Percentiles rank a stretch among this genome's conserved stretches.
phyloP scores from a whole-genome alignment of 2,888 invertebrate species.

The Aricia artaxerxes region DNA sequence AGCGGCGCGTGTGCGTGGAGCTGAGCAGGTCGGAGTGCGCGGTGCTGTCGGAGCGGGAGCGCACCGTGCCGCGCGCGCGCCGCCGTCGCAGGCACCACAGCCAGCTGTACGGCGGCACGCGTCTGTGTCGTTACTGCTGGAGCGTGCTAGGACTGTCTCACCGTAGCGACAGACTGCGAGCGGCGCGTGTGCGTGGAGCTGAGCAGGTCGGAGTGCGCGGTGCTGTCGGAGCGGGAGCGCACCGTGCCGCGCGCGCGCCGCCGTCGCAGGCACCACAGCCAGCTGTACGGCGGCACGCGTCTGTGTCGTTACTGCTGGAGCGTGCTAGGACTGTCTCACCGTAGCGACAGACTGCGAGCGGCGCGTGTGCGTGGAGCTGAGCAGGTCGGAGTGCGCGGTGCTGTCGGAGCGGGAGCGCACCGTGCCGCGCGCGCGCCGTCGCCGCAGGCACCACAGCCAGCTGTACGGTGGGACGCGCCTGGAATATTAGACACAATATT shows the following conservation, averaged over 20 bases:
- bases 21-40: slow-evolving; percentile 79
- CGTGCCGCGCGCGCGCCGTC: slow-evolving; percentile 62
- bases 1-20: slow-evolving; percentile 67
- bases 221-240: slow-evolving; percentile 73
- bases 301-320: too few species aligned
- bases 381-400: slow-evolving; percentile 77
- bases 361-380: slow-evolving; percentile 72
- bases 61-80: slow-evolving; percentile 54
- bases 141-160: slow-evolving; percentile 40
- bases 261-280: slow-evolving; percentile 76
- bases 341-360: slow-evolving; percentile 70
- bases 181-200: slow-evolving; percentile 72
- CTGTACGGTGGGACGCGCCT: slow-evolving; percentile 83
- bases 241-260: slow-evolving; percentile 63
- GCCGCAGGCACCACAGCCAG: slow-evolving; percentile 79
- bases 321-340: slow-evolving; percentile 46
- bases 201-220: slow-evolving; percentile 77
- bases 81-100: too few species aligned
- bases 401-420: slow-evolving; percentile 73
- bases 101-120: too few species aligned
- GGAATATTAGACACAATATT: too few species aligned
- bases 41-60: slow-evolving; percentile 73
- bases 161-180: slow-evolving; percentile 70
- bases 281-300: slow-evolving; percentile 84
- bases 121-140: neutral